A percentile compares a stretch with the other conserved stretches of the same genome.
phyloP scores from a whole-genome alignment of 2,888 invertebrate species.

The Caenorhabditis angaria region DNA sequence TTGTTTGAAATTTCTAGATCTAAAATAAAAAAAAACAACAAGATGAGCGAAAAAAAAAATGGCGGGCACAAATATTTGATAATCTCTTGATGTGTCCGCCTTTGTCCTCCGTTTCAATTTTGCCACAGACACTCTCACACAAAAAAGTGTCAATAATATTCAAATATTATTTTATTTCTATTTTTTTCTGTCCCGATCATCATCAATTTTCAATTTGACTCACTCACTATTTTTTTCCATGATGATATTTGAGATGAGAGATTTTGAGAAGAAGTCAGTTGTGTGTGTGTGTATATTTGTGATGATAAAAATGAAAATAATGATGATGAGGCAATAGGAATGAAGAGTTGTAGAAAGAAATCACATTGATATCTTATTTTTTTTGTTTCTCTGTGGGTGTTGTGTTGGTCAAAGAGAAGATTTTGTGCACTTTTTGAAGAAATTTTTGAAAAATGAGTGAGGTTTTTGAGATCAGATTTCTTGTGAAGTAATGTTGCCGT shows the following conservation, averaged over 20 bases:
- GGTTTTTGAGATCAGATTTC: too few species aligned
- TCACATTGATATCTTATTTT: not conserved
- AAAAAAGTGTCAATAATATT: not conserved
- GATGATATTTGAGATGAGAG: constrained; percentile 4
- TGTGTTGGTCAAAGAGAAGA: too few species aligned
- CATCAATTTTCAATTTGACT: not conserved
- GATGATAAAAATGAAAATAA: too few species aligned
- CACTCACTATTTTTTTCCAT: not conserved
- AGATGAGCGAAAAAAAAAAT: constrained; percentile 18
- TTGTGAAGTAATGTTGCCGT: too few species aligned
- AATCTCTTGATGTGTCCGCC: constrained; percentile 2
- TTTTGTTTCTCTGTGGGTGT: not conserved
- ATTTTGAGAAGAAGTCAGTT: not conserved
- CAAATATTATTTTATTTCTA: not conserved
- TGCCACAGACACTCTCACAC: too few species aligned
- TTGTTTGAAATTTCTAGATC: constrained; percentile 7
- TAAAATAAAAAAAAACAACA: constrained; percentile 15
- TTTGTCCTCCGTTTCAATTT: not conserved
- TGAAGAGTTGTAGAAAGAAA: not conserved
- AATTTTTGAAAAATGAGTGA: too few species aligned
- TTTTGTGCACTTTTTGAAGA: too few species aligned
- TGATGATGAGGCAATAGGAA: not conserved
- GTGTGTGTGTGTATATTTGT: too few species aligned
- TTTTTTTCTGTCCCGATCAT: constrained; percentile 1
- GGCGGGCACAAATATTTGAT: constrained; percentile 2